phyloP scores from a whole-genome alignment of 2,113 vertebrate genomes.

The Sakesphorus luctuosus region DNA sequence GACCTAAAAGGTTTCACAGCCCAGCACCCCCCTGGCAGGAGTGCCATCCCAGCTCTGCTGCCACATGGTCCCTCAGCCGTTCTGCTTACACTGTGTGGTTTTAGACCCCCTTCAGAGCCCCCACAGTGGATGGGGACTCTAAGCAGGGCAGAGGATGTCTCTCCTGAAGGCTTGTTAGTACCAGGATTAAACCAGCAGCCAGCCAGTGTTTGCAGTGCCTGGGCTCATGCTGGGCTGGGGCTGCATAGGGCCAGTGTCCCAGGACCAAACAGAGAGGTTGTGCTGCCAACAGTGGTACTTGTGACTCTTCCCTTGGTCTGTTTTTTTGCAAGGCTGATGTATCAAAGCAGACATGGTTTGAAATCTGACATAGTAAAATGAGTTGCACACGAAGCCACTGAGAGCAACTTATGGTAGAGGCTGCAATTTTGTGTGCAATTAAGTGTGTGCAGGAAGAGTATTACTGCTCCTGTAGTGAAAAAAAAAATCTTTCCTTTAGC shows the following conservation, averaged over 20 bases:
- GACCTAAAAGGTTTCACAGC: not conserved
- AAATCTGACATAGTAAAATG: not conserved
- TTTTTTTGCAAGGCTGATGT: not conserved
- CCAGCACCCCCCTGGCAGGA: not conserved
- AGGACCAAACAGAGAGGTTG: not conserved
- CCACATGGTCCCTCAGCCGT: not conserved
- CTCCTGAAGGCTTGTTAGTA: not conserved
- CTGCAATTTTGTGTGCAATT: not conserved
- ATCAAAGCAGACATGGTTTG: not conserved
- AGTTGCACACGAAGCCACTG: not conserved
- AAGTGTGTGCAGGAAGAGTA: not conserved
- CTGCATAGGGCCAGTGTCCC: rapidly evolving
- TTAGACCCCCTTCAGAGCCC: not conserved
- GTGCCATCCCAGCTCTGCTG: not conserved
- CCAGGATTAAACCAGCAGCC: not conserved
- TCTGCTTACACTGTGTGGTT: not conserved
- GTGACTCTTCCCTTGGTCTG: not conserved
- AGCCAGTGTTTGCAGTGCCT: not conserved
- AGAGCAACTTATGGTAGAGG: not conserved
- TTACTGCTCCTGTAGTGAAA: not conserved
- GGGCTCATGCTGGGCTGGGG: not conserved
- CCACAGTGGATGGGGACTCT: not conserved
- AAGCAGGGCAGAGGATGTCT: not conserved
- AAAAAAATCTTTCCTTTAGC: not conserved
- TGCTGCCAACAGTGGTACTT: not conserved